A percentile compares a stretch with the other conserved stretches of the same genome.
Conservation (phyloP, 1,140 invertebrate species). For the Drosophila mauritiana region DNA sequence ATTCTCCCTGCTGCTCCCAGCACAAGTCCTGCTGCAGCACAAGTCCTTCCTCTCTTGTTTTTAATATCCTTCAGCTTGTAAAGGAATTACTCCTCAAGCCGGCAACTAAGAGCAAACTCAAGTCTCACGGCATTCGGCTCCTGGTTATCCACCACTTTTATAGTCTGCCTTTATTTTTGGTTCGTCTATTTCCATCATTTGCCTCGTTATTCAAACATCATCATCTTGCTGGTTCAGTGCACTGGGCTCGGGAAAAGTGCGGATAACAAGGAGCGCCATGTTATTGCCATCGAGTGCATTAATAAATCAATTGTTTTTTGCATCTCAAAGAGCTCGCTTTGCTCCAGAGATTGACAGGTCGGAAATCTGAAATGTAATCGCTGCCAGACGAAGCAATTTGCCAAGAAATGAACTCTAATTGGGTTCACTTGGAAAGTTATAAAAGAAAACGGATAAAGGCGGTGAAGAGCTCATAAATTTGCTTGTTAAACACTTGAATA, state of each 20-base stretch:
- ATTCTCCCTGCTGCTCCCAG: constrained; percentile 35
- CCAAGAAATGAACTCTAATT: constrained; percentile 23
- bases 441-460: background rate
- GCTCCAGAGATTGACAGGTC: constrained; percentile 35
- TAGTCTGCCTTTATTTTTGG: constrained; percentile 2
- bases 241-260: constrained; percentile 13
- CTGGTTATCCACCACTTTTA: constrained; percentile 4
- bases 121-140: constrained; percentile 40
- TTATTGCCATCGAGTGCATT: constrained; percentile 54
- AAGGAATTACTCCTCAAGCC: constrained; percentile 64
- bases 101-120: constrained; percentile 19
- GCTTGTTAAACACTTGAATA: background rate
- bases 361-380: constrained; percentile 48
- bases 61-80: constrained; percentile 82
- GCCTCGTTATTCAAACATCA: constrained; percentile 71
- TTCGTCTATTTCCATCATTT: constrained; percentile 64
- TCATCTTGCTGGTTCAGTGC: constrained; percentile 55
- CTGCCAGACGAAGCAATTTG: constrained; percentile 26
- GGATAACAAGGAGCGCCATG: constrained; percentile 14
- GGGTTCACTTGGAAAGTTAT: background rate
- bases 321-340: constrained; percentile 37
- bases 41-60: constrained; percentile 63
- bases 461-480: background rate
- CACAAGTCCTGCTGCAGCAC: constrained; percentile 8
- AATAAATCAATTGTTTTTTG: constrained; percentile 63